A percentile compares a stretch with the other conserved stretches of the same genome.
Conservation (phyloP, 1,140 invertebrate genomes). For the Capitella teleta region DNA sequence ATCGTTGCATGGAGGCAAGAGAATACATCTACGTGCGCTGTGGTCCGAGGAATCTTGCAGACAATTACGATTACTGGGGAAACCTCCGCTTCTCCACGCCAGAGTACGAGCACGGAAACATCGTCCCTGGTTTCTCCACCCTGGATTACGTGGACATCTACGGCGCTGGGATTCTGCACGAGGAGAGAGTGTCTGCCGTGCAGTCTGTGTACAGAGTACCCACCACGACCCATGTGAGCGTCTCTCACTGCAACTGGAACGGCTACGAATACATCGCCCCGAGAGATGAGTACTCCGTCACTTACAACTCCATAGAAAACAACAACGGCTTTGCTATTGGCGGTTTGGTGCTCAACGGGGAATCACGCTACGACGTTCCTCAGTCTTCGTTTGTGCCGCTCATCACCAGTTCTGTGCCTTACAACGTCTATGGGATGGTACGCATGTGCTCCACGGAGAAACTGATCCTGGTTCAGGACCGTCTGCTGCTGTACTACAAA, state of each 20-base stretch:
- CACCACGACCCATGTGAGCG: conserved; percentile 65
- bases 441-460: conserved; percentile 93
- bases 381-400: conserved; percentile 10
- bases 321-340: conserved; percentile 82
- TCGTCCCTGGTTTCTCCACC: conserved; percentile 49
- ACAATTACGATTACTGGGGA: conserved; percentile 78
- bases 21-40: conserved; percentile 91
- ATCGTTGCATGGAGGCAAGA: conserved; percentile 56
- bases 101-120: conserved; percentile 66
- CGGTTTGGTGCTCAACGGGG: conserved; percentile 47
- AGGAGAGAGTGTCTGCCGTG: conserved; percentile 78
- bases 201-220: conserved; percentile 66
- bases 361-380: conserved; percentile 7
- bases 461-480: conserved; percentile 76
- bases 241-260: conserved; percentile 74
- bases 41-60: conserved; percentile 60
- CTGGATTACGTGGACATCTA: conserved; percentile 75
- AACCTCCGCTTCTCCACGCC: conserved; percentile 82
- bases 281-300: conserved; percentile 44
- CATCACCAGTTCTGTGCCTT: conserved; percentile 64
- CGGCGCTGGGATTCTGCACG: conserved; percentile 92
- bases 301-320: conserved; percentile 55
- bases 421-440: conserved; percentile 86
- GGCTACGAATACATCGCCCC: conserved; percentile 86
- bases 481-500: conserved; percentile 89